Evolutionary conservation across 1,140 invertebrate species (phyloP).

Genomic region (Temnothorax nylanderi): DNA sequence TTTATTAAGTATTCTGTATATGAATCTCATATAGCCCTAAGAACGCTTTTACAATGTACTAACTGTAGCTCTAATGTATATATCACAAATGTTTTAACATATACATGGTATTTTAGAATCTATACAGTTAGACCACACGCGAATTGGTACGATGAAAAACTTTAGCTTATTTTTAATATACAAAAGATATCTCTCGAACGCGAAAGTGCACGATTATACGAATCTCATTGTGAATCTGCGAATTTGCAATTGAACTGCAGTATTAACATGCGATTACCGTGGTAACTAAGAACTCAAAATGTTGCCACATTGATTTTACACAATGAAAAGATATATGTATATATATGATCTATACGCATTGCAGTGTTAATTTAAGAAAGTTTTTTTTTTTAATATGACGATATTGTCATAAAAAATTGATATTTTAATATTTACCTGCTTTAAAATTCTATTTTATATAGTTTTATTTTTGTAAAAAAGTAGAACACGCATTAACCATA

Average conservation of each 20-base stretch:
- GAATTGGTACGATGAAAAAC: slow-evolving; percentile 2
- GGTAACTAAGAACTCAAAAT: slow-evolving; percentile 11
- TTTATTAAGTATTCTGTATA: slow-evolving; percentile 49
- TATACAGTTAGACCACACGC: background rate
- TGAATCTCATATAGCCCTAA: slow-evolving; percentile 38
- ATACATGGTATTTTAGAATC: slow-evolving; percentile 30
- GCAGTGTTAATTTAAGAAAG: background rate
- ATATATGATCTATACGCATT: slow-evolving; percentile 11
- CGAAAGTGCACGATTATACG: slow-evolving; percentile 12
- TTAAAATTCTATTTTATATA: slow-evolving; percentile 23
- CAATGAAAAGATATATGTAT: background rate
- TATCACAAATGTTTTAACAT: slow-evolving; percentile 40
- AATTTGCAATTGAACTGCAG: slow-evolving; percentile 41
- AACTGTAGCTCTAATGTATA: slow-evolving; percentile 46
- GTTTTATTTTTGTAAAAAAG: slow-evolving; percentile 38
- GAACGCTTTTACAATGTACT: slow-evolving; percentile 44
- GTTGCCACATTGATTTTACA: slow-evolving; percentile 1
- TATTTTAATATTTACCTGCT: background rate
- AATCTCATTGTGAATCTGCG: slow-evolving; percentile 63
- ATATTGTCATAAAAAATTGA: background rate
- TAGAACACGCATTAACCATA: background rate
- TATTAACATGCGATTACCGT: slow-evolving; percentile 7
- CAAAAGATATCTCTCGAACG: slow-evolving; percentile 1
- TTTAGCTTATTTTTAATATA: slow-evolving; percentile 45
- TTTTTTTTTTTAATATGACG: background rate